Evolutionary conservation across 2,797 vertebrate species (phyloP).

Genomic region (Sphenodon punctatus): DNA sequence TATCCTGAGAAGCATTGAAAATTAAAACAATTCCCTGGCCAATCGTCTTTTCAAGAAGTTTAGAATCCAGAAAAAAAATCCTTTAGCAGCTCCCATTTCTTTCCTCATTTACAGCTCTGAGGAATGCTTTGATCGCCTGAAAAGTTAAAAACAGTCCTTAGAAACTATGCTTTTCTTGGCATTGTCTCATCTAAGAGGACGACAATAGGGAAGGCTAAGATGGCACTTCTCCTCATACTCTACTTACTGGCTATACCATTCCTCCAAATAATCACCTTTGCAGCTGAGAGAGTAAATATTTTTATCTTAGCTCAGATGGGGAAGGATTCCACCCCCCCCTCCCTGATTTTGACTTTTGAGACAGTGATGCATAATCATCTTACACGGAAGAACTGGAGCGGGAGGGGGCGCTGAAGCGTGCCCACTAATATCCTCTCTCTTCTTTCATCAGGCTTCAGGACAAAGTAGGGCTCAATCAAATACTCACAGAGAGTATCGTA

Average conservation of each 20-base stretch:
- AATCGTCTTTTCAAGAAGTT: neutral
- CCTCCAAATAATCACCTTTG: neutral
- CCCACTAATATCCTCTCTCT: too few species aligned
- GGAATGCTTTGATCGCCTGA: neutral
- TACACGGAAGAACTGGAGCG: neutral
- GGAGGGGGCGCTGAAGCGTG: neutral
- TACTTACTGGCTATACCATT: rapidly evolving
- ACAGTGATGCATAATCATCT: neutral
- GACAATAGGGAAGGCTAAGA: neutral
- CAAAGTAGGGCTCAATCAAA: too few species aligned
- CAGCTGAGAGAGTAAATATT: rapidly evolving
- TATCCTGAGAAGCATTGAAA: neutral
- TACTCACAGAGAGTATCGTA: too few species aligned
- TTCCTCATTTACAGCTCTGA: neutral
- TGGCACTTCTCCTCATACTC: neutral
- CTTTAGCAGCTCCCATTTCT: neutral
- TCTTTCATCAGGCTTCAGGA: too few species aligned
- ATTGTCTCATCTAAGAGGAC: neutral
- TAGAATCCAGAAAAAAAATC: neutral
- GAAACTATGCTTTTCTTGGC: rapidly evolving
- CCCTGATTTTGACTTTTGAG: neutral
- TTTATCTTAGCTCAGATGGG: neutral
- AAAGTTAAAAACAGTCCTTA: neutral
- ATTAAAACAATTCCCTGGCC: neutral
- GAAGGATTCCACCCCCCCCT: neutral